phyloP scores from a whole-genome alignment of 2,888 invertebrate genomes.

The Euphydryas editha region DNA sequence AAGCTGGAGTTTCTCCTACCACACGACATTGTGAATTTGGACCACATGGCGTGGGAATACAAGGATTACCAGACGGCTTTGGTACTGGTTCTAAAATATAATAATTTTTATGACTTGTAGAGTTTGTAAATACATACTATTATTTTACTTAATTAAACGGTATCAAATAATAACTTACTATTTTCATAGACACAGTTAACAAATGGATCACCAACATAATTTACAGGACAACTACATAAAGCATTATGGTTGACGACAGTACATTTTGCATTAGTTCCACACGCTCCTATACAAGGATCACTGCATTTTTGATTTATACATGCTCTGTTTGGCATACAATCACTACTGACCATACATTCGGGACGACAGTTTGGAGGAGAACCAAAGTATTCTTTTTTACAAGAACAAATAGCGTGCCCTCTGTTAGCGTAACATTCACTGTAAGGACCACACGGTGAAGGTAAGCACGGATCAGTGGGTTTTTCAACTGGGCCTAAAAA shows the following conservation, averaged over 20 bases:
- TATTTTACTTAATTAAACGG: background rate
- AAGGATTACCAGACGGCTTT: slow-evolving; percentile 87
- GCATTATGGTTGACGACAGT: slow-evolving; percentile 94
- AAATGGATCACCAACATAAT: slow-evolving; percentile 92
- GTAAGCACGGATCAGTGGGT: slow-evolving; percentile 82
- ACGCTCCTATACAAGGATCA: slow-evolving; percentile 93
- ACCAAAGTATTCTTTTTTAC: slow-evolving; percentile 90
- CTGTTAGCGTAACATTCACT: slow-evolving; percentile 89
- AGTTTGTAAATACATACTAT: background rate
- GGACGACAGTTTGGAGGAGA: slow-evolving; percentile 91
- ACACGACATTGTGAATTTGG: slow-evolving; percentile 92
- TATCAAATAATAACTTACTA: slow-evolving; percentile 79
- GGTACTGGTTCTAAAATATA: slow-evolving; percentile 78
- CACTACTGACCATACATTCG: slow-evolving; percentile 92
- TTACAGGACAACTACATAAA: slow-evolving; percentile 90
- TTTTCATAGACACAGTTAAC: slow-evolving; percentile 87
- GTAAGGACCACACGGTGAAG: slow-evolving; percentile 91
- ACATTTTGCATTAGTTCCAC: slow-evolving; percentile 91
- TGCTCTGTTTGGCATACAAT: slow-evolving; percentile 91
- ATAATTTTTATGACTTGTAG: background rate
- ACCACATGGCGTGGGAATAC: slow-evolving; percentile 93
- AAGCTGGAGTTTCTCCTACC: slow-evolving; percentile 89
- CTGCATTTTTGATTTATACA: slow-evolving; percentile 91
- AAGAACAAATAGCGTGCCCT: slow-evolving; percentile 91
- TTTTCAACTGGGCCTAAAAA: slow-evolving; percentile 64